Base-by-base conservation (phyloP, 1,140 invertebrate genomes). In the Tachypleus tridentatus region DNA sequence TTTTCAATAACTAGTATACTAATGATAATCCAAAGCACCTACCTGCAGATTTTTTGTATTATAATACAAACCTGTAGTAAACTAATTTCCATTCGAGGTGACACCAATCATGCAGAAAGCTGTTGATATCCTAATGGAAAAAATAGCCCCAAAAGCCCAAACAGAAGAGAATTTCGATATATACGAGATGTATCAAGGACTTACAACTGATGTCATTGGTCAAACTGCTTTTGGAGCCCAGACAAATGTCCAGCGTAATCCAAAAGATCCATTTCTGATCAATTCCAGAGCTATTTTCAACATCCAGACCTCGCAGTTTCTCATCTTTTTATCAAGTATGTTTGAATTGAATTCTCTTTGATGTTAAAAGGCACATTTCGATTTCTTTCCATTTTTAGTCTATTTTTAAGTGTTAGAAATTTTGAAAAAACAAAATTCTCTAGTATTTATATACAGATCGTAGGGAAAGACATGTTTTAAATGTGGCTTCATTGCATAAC, bases 191-290 rank as follows among this genome's bases (percentile, higher is more conserved):
- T 75, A 77, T 61, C 73, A 79, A 70, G 74, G 78, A 3, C 70
- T 82, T 3, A 81, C 81, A 0, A 66, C 80, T 49, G 79, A 82
- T 67, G 76, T 81, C 0, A 82, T 82, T 56, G 74, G 75, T 11
- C 74, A 75, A 57, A 79, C 78, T 70, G 80, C 78, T 0, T 74
- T 82, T 60, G 80, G 78, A 3, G 72, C 81, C 62, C 6, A 65
- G 5, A 58, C 50, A 8, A 59, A 65, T 50, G 54, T 61, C 10
- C 66, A 69, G 11, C 54, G 47, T 10, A 58, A 71, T 51, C 51
- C 64, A 4, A 29, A 67, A 7, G 51, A 69, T 54, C 58, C 60
- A 4, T 64, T 71, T 10, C 51, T 69, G 8, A 56, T 11, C 29
- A 64, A 62, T 50, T 65, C 65, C 6, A 63, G 67, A 51, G 51